Base-by-base conservation (phyloP, 2,888 invertebrate genomes). In the Hymenopus coronatus region DNA sequence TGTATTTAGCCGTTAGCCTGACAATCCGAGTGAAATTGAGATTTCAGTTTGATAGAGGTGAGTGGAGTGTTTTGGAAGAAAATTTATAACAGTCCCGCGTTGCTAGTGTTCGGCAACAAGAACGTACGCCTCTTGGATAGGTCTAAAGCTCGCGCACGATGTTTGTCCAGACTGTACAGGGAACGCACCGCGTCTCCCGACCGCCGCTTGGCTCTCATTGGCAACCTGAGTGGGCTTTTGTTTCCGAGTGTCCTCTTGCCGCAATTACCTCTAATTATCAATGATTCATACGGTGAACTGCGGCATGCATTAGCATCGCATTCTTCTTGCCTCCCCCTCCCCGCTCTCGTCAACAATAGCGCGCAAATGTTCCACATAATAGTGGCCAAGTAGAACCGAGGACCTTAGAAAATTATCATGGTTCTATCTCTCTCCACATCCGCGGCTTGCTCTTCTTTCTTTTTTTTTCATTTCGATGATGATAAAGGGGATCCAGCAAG, bases 251-350 rank as follows among this genome's bases (percentile, higher is more conserved):
- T 87, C 83, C 89, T 86, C 89, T 54, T 25, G 82, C 83, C 28
- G 88, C 83, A 89, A 88, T 89, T 88, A 89, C 83, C 30, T 83
- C 89, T 89, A 89, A 89, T 89, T 89, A 89, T 88, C 40, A 89
- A 83, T 88, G 89, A 88, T 88, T 89, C 89, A 89, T 86, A 82
- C 83, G 86, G 86, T 33, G 28, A 82, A 82, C 88, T 86, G 40
- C 83, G 86, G 89, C 81, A 27, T 85, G 85, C 88, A 88, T 88
- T 88, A 88, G 70, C 28, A 33, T 46, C 33, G 83, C 84, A 85
- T 85, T 85, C 82, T 88, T 88, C 88, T 84, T 54, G n/a, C 46
- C 33, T 70, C 85, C 54, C 54, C 15, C 4, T 70, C 20, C 54
- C 54, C 54, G 1, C 54, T 70, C 54, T 70, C 20, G 54, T 70